These are phyloP conservation scores for Eupithecia centaureata DNA, from an alignment of 2,888 invertebrate species.

Conservation along the genomic window DNA sequence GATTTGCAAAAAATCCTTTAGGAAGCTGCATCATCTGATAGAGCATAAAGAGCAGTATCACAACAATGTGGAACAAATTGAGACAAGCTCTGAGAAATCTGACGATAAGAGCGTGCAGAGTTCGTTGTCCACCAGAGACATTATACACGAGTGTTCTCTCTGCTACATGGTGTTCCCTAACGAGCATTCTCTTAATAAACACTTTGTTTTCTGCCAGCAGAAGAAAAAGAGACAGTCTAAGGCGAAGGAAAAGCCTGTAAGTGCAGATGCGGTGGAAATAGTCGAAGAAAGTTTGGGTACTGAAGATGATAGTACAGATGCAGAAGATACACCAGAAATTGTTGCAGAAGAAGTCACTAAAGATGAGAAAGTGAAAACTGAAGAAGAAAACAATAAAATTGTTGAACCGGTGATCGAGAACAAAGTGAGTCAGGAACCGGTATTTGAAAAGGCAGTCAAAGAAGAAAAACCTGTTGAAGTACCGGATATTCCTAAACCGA, in stretches of 20 bases:
- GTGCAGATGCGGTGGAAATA: constrained; percentile 40
- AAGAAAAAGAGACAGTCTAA: constrained; percentile 75
- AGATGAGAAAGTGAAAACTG: constrained; percentile 17
- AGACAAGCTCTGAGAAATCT: constrained; percentile 73
- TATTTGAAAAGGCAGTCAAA: constrained; percentile 19
- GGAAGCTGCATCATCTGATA: constrained; percentile 72
- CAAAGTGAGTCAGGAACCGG: constrained; percentile 28
- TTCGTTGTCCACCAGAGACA: constrained; percentile 75
- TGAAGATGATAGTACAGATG: constrained; percentile 38
- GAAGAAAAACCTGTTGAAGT: constrained; percentile 29
- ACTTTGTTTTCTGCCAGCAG: constrained; percentile 66
- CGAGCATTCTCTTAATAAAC: constrained; percentile 78
- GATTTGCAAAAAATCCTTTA: constrained; percentile 76
- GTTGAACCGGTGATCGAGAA: constrained; percentile 35
- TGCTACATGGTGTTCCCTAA: constrained; percentile 83
- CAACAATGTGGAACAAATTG: constrained; percentile 43
- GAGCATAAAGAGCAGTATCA: constrained; percentile 78
- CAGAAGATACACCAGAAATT: constrained; percentile 39
- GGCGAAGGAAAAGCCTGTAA: constrained; percentile 48
- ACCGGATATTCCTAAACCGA: constrained; percentile 34
- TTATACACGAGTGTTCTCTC: constrained; percentile 80
- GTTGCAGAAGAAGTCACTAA: constrained; percentile 38
- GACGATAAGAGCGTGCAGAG: constrained; percentile 77
- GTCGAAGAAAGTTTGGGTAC: constrained; percentile 39
- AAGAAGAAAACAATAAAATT: constrained; percentile 14